Conservation (phyloP, 2,888 invertebrate species). For the Stratiomys singularior region DNA sequence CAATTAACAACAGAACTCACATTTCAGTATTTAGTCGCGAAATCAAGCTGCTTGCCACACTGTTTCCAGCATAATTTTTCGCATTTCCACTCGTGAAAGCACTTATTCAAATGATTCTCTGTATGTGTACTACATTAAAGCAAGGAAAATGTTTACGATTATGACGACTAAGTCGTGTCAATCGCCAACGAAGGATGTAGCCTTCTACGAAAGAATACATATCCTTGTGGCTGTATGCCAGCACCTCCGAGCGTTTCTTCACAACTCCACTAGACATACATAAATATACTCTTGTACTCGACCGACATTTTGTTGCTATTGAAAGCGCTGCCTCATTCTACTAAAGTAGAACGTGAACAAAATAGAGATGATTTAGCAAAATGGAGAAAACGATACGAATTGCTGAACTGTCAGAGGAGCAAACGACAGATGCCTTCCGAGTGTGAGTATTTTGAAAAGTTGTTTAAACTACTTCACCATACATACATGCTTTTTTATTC, state of each 20-base stretch:
- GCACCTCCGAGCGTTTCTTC: not conserved
- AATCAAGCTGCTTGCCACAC: too few species aligned
- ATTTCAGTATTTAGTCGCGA: too few species aligned
- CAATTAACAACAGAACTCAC: too few species aligned
- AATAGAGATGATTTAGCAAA: not conserved
- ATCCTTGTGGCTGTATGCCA: not conserved
- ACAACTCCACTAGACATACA: not conserved
- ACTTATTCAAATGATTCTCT: too few species aligned
- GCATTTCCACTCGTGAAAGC: too few species aligned
- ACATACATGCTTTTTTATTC: not conserved
- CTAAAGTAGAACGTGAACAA: constrained; percentile 21
- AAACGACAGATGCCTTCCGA: not conserved
- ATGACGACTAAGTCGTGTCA: not conserved
- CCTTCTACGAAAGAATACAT: not conserved
- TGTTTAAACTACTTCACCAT: not conserved
- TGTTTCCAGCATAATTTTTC: too few species aligned
- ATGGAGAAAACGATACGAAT: not conserved
- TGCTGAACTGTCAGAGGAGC: not conserved
- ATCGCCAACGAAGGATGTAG: not conserved
- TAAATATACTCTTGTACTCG: not conserved
- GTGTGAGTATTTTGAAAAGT: not conserved
- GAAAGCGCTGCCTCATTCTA: not conserved
- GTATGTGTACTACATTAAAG: too few species aligned
- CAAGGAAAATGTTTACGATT: too few species aligned
- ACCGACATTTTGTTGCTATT: constrained; percentile 5